A percentile compares a stretch with the other conserved stretches of the same genome.
phyloP scores from a whole-genome alignment of 2,113 vertebrate genomes.

The Ceuthmochares aereus region DNA sequence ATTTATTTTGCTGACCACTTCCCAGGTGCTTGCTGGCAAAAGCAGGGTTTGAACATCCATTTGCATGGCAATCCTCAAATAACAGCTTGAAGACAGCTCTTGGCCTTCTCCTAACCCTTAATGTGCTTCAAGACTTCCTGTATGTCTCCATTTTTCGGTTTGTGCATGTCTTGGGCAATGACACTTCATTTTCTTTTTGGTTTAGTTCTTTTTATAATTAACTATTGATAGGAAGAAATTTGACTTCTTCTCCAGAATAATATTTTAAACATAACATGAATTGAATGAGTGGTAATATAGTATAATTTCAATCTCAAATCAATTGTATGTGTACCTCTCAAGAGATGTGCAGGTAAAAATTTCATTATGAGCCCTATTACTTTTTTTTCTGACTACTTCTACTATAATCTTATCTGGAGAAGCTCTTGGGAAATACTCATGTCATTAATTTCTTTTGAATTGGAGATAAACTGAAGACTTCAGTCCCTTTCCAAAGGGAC shows the following conservation, averaged over 20 bases:
- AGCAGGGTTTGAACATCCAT: slow-evolving; percentile 47
- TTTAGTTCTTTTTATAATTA: not conserved
- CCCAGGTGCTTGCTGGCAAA: slow-evolving; percentile 69
- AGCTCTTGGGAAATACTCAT: not conserved
- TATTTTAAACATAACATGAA: not conserved
- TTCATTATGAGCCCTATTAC: not conserved
- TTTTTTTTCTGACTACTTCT: not conserved
- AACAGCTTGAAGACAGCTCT: slow-evolving; percentile 27
- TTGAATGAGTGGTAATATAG: not conserved
- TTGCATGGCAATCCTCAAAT: slow-evolving; percentile 49
- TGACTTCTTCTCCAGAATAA: not conserved
- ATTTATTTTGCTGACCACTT: slow-evolving; percentile 71
- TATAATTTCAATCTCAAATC: not conserved
- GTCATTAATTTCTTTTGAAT: not conserved
- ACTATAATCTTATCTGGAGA: not conserved
- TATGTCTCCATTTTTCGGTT: not conserved
- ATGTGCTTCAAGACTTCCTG: not conserved
- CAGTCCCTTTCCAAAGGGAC: not conserved
- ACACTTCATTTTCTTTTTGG: not conserved
- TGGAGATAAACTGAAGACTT: not conserved
- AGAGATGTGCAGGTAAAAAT: not conserved
- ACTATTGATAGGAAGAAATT: not conserved
- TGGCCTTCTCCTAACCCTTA: not conserved
- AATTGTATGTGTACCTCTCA: not conserved
- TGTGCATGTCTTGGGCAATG: not conserved